Conservation (phyloP, 2,113 vertebrate genomes). For the Prunella himalayana region DNA sequence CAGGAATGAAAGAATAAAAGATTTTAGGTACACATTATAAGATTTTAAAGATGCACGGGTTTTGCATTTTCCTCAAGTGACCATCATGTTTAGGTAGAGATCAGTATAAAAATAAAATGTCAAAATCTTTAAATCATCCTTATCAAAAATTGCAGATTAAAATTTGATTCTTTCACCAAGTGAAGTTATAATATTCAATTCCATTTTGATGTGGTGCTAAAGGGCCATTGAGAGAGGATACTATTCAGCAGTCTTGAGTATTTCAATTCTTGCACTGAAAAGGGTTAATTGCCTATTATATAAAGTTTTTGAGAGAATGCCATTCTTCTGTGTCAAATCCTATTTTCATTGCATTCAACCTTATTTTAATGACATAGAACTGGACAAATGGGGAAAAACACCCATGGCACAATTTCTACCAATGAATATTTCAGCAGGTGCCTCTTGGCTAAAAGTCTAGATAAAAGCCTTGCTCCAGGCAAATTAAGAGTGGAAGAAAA, state of each 20-base stretch:
- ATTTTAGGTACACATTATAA: neutral
- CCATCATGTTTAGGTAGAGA: neutral
- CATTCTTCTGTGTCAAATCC: conserved; percentile 60
- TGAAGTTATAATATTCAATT: neutral
- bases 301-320: conserved; percentile 46
- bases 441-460: conserved; percentile 80
- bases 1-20: neutral
- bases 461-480: conserved; percentile 83
- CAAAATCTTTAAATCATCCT: neutral
- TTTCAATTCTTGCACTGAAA: conserved; percentile 6
- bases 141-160: neutral
- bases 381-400: conserved; percentile 77
- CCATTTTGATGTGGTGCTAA: neutral
- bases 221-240: neutral
- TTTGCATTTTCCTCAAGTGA: neutral
- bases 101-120: neutral
- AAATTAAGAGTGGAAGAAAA: conserved; percentile 76
- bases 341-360: conserved; percentile 60
- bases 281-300: conserved; percentile 68
- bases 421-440: conserved; percentile 82
- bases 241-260: neutral
- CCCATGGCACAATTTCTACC: conserved; percentile 77
- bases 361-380: conserved; percentile 72
- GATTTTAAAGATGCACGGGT: neutral
- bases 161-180: neutral